Conservation (phyloP, 2,797 vertebrate genomes). For the Dendrocincla tyrannina region DNA sequence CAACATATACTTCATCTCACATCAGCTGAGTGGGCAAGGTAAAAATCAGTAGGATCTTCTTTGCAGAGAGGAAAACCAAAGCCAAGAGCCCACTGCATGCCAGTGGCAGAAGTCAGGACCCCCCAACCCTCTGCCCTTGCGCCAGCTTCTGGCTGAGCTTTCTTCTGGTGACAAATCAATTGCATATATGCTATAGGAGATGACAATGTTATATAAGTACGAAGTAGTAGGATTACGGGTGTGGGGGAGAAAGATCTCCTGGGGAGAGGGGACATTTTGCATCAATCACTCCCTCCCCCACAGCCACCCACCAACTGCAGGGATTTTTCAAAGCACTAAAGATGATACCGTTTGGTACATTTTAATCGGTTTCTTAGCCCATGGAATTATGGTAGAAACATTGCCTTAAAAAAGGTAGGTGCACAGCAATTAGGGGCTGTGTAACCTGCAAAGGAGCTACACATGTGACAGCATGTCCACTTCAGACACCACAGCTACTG, state of each 20-base stretch:
- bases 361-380: slow-evolving; percentile 40
- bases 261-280: slow-evolving; percentile 66
- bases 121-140: neutral
- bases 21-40: neutral
- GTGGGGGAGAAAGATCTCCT: slow-evolving; percentile 64
- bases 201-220: slow-evolving; percentile 23
- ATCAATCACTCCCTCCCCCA: slow-evolving; percentile 65
- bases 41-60: neutral
- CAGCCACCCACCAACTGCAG: slow-evolving; percentile 58
- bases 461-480: fast-evolving
- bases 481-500: neutral
- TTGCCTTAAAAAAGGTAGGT: neutral
- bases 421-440: neutral
- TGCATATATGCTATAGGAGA: neutral
- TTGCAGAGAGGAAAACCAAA: neutral
- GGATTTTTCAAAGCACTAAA: slow-evolving; percentile 58
- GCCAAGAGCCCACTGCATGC: neutral
- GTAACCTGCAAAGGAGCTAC: neutral
- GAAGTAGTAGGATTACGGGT: slow-evolving; percentile 7
- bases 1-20: neutral
- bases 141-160: neutral
- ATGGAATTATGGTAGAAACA: neutral
- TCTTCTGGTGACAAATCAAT: neutral
- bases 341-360: slow-evolving; percentile 27
- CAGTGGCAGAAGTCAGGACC: neutral